phyloP scores from a whole-genome alignment of 1,140 invertebrate genomes.

The Drosophila paulistorum region DNA sequence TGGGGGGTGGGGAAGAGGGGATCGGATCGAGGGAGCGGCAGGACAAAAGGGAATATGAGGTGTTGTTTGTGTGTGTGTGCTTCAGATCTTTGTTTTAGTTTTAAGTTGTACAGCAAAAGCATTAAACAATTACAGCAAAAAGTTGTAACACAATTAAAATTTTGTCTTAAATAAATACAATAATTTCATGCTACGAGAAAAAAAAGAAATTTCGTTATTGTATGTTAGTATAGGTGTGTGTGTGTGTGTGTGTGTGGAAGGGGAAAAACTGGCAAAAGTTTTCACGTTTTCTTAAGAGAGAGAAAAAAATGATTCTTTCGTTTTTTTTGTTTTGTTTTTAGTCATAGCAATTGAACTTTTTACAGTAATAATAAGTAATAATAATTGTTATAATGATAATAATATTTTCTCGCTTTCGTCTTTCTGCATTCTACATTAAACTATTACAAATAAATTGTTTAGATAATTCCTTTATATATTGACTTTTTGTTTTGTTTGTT shows the following conservation, averaged over 20 bases:
- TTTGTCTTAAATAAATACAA: constrained; percentile 73
- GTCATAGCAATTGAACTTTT: constrained; percentile 14
- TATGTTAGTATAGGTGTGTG: neutral
- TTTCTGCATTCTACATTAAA: constrained; percentile 63
- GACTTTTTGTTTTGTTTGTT: constrained; percentile 42
- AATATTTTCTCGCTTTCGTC: constrained; percentile 19
- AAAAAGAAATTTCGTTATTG: neutral
- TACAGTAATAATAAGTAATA: constrained; percentile 5
- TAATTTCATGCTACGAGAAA: constrained; percentile 64
- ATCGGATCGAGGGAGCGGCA: no score
- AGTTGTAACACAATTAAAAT: constrained; percentile 73
- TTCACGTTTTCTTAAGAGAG: constrained; percentile 11
- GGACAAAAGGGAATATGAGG: constrained; percentile 28
- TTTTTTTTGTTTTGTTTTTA: constrained; percentile 11
- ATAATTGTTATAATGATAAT: neutral
- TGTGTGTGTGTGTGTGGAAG: neutral
- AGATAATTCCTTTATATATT: constrained; percentile 51
- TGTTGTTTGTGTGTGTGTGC: constrained; percentile 22
- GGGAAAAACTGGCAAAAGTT: constrained; percentile 42
- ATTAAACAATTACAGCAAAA: constrained; percentile 64
- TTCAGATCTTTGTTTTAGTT: constrained; percentile 37
- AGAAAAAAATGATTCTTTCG: constrained; percentile 3
- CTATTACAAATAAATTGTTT: constrained; percentile 75
- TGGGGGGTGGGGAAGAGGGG: no score
- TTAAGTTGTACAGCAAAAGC: constrained; percentile 58